Evolutionary conservation across 2,797 vertebrate genomes (phyloP).

Genomic region (Eupleurogrammus muticus): DNA sequence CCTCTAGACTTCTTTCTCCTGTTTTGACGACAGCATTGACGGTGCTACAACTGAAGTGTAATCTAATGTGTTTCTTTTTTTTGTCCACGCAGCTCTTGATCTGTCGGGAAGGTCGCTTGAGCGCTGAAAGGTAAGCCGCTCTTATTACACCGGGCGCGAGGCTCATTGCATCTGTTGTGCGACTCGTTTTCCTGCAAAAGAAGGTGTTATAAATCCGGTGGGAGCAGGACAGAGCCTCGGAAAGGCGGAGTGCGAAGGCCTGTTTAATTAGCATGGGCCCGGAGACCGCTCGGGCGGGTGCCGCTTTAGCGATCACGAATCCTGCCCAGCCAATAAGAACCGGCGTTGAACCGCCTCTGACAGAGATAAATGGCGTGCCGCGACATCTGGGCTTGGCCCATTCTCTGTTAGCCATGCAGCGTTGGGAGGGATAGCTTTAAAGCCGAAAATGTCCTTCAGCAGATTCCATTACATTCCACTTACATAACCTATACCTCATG

Average conservation of each 20-base stretch:
- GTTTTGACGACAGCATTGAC: conserved; percentile 20
- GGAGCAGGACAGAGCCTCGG: conserved; percentile 43
- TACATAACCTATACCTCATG: no score
- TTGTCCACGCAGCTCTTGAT: conserved; percentile 75
- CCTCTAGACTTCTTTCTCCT: conserved; percentile 36
- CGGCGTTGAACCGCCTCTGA: conserved; percentile 75
- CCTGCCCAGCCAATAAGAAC: conserved; percentile 84
- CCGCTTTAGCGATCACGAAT: conserved; percentile 76
- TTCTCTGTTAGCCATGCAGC: conserved; percentile 66
- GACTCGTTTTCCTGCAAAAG: conserved; percentile 26
- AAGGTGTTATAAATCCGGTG: conserved; percentile 46
- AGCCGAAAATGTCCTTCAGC: no score
- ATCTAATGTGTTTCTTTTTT: conserved; percentile 33
- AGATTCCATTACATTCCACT: no score
- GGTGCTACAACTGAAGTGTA: not conserved
- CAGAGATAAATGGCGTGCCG: conserved; percentile 83
- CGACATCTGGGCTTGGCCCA: conserved; percentile 70
- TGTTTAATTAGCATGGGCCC: conserved; percentile 75
- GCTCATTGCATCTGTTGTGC: conserved; percentile 12
- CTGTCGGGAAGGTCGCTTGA: conserved; percentile 74
- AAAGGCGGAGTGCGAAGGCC: conserved; percentile 48
- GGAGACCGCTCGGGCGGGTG: conserved; percentile 57
- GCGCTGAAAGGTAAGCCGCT: conserved; percentile 80
- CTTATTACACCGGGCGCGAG: conserved; percentile 17
- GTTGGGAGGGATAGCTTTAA: no score